phyloP scores from a whole-genome alignment of 2,113 vertebrate genomes.

The Girardinichthys multiradiatus region DNA sequence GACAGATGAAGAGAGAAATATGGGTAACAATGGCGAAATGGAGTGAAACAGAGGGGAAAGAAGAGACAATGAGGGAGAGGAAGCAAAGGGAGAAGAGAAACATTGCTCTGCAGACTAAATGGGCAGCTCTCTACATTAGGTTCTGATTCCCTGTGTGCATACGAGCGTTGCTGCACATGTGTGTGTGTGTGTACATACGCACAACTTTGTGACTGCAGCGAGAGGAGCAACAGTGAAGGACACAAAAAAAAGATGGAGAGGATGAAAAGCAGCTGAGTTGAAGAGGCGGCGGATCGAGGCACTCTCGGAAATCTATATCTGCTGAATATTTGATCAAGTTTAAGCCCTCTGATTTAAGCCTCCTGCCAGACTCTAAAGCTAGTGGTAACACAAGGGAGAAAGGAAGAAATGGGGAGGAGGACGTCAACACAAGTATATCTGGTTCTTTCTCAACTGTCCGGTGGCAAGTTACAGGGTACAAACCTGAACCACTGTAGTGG shows the following conservation, averaged over 20 bases:
- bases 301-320: conserved; percentile 75
- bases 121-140: conserved; percentile 53
- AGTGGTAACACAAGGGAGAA: conserved; percentile 31
- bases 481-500: neutral
- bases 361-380: conserved; percentile 56
- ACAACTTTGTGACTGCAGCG: conserved; percentile 38
- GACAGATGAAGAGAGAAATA: conserved; percentile 35
- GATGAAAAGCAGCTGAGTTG: conserved; percentile 54
- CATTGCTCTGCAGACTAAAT: conserved; percentile 66
- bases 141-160: conserved; percentile 50
- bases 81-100: conserved; percentile 29
- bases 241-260: conserved; percentile 9
- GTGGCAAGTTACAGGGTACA: neutral
- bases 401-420: conserved; percentile 28
- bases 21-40: conserved; percentile 30
- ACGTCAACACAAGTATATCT: neutral
- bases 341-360: conserved; percentile 71
- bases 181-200: neutral
- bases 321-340: conserved; percentile 80
- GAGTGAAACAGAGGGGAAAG: conserved; percentile 49
- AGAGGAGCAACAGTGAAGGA: conserved; percentile 18
- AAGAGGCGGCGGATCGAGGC: conserved; percentile 57
- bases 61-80: conserved; percentile 52
- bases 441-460: neutral
- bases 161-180: conserved; percentile 14